Evolutionary conservation across 2,113 vertebrate species (phyloP), one percentile per base, ranked within the genome.

Genomic region (Ochotona curzoniae): DNA sequence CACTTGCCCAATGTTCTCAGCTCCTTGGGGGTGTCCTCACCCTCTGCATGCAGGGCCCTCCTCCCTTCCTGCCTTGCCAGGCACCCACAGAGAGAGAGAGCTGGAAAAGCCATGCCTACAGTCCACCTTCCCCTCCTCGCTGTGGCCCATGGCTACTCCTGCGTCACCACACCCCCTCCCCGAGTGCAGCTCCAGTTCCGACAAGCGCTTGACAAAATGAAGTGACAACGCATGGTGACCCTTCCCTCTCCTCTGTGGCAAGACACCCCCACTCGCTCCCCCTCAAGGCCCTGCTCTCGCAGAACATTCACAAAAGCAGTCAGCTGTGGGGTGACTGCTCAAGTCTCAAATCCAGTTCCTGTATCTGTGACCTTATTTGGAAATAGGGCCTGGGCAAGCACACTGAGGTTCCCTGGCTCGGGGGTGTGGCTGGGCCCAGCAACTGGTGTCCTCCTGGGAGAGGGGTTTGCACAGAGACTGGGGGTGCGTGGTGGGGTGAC

Each of bases 1-100:
- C 1, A 61, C n/a, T 8, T 0, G 0, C 79, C 54, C 2, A 0
- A 5, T 15, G 30, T 30, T 26, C 51, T 71, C 28, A 30, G 73
- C 28, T 51, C 25, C 28, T 38, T 26, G 79, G 32, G 1, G 28
- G 44, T 21, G n/a, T 30, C 23, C 83, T 70, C 30, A 38, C 14
- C 66, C 81, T 74, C 3, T 12, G 35, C 21, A 51, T 61, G 76
- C 80, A 1, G 0, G 11, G 61, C 78, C 21, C 6, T 51, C 35
- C 25, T 17, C n/a, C 26, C n/a, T 82, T 66, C 60, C 60, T 75
- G 30, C 11, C 32, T 70, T 38, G 47, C 67, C 79, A 28, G 57
- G 30, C 3, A 1, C 35, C 64, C 5, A 5, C 18, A 38, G n/a
- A 4, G 13, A 78, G 51, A 61, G 73, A 90, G 47, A 67, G 10